These are phyloP conservation scores for Dynastes grantii DNA, from an alignment of 2,888 invertebrate genomes.

Conservation along the genomic window DNA sequence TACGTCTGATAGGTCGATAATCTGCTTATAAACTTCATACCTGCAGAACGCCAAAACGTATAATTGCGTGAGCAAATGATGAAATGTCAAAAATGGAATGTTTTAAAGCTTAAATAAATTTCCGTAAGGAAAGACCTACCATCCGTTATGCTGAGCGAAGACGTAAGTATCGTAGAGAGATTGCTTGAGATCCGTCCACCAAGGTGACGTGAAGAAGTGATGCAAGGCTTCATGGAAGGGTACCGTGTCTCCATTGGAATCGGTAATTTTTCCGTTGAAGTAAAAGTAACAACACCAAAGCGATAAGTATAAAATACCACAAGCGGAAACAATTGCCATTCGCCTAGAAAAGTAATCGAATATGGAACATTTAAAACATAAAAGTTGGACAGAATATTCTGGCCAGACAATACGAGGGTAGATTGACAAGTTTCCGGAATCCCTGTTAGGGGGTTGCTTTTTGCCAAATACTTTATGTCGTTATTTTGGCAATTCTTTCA, in stretches of 20 bases:
- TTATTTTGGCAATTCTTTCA: too few species aligned
- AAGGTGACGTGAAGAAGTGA: constrained; percentile 92
- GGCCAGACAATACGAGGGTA: too few species aligned
- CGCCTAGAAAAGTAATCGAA: constrained; percentile 71
- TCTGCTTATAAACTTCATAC: constrained; percentile 87
- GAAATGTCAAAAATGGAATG: background rate
- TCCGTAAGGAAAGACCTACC: constrained; percentile 70
- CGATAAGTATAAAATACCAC: constrained; percentile 79
- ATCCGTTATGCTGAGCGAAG: constrained; percentile 89
- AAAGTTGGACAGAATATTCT: background rate
- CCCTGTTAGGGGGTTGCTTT: too few species aligned
- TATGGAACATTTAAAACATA: background rate
- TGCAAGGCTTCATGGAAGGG: constrained; percentile 90
- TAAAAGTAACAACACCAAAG: constrained; percentile 87
- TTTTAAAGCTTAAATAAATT: constrained; percentile 25
- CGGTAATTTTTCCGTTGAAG: constrained; percentile 90
- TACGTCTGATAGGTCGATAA: constrained; percentile 90
- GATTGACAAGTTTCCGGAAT: too few species aligned
- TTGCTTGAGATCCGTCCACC: constrained; percentile 88
- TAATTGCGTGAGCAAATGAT: too few species aligned
- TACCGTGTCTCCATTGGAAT: constrained; percentile 85
- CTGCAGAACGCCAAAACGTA: constrained; percentile 56
- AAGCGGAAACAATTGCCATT: constrained; percentile 74
- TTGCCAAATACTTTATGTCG: too few species aligned
- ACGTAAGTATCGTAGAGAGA: constrained; percentile 82